These are phyloP conservation scores for Rhinopomastus cyanomelas DNA, from an alignment of 2,113 vertebrate genomes.

Conservation along the genomic window DNA sequence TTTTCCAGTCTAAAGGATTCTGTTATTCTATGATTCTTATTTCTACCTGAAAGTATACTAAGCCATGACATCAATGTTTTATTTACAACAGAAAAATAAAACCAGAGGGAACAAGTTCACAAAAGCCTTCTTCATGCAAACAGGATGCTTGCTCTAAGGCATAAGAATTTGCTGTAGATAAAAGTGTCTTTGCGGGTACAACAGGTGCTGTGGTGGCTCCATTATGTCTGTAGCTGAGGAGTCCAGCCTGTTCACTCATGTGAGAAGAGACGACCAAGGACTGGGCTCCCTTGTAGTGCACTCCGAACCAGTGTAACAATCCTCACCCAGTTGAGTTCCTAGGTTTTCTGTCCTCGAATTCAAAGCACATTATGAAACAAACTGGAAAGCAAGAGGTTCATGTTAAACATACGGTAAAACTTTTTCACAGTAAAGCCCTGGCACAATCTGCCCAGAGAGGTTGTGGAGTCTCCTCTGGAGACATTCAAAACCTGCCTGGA, in stretches of 20 bases:
- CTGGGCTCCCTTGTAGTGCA: accelerated
- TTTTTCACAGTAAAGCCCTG: no score
- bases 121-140: not conserved
- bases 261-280: not conserved
- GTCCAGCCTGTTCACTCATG: accelerated
- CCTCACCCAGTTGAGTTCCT: accelerated
- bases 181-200: accelerated
- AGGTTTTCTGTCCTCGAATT: not conserved
- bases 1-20: no score
- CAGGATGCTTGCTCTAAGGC: not conserved
- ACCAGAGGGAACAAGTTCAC: not conserved
- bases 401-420: no score
- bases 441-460: no score
- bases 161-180: not conserved
- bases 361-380: accelerated
- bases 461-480: no score
- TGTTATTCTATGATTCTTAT: not conserved
- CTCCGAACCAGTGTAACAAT: accelerated
- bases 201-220: not conserved
- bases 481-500: no score
- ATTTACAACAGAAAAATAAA: not conserved
- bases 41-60: not conserved
- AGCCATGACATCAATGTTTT: not conserved
- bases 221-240: not conserved
- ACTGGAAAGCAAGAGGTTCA: no score